Evolutionary conservation across 2,888 invertebrate genomes (phyloP).

Genomic region (Dioctria rufipes): DNA sequence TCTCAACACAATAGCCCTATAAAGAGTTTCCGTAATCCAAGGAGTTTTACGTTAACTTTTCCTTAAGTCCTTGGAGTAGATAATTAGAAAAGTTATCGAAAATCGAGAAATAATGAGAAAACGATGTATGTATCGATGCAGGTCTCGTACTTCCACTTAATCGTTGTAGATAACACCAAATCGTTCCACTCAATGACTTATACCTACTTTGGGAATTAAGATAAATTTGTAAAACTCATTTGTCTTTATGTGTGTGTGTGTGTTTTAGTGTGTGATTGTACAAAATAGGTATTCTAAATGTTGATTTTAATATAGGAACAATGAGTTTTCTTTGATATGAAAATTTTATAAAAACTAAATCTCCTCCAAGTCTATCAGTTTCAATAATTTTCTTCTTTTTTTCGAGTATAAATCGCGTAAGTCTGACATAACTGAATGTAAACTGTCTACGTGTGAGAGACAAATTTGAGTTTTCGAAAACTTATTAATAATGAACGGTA

Average conservation of each 20-base stretch:
- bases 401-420: no score
- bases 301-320: no score
- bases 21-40: conserved; percentile 18
- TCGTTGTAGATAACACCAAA: neutral
- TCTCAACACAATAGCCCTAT: conserved; percentile 23
- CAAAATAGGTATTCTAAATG: no score
- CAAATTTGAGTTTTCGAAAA: no score
- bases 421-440: no score
- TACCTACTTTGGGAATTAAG: neutral
- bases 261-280: neutral
- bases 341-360: no score
- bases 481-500: no score
- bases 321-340: no score
- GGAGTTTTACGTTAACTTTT: conserved; percentile 33
- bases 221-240: conserved; percentile 33
- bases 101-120: conserved; percentile 35
- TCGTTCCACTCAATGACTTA: conserved; percentile 1
- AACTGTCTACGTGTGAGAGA: no score
- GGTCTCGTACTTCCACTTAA: neutral
- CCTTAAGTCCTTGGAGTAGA: conserved; percentile 41
- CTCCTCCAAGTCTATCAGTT: no score
- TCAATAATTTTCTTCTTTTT: no score
- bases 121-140: conserved; percentile 19
- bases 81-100: conserved; percentile 46
- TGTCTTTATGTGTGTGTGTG: neutral